phyloP scores from a whole-genome alignment of 2,797 vertebrate genomes.

The Falco novaeseelandiae region DNA sequence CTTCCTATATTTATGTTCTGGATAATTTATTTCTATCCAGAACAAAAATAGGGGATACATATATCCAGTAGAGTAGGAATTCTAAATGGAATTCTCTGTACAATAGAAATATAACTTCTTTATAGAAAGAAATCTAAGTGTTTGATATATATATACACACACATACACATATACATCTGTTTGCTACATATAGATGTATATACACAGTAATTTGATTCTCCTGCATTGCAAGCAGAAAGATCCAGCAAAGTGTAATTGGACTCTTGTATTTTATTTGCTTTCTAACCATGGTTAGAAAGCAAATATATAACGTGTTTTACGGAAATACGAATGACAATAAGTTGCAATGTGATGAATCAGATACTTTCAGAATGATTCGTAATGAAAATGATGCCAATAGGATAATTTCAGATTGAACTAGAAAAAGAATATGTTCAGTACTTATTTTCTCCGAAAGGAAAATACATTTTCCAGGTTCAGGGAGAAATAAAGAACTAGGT shows the following conservation, averaged over 20 bases:
- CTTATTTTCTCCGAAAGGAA: background rate
- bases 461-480: background rate
- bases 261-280: background rate
- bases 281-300: background rate
- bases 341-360: background rate
- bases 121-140: background rate
- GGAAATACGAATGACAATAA: background rate
- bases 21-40: background rate
- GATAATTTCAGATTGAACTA: background rate
- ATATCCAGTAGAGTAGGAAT: background rate
- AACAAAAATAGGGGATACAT: background rate
- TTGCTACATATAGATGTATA: no score
- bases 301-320: background rate
- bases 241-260: background rate
- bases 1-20: background rate
- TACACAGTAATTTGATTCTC: background rate
- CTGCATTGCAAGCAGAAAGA: background rate
- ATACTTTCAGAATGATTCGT: background rate
- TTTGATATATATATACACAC: no score
- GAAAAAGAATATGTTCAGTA: background rate
- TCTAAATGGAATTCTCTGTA: background rate
- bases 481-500: background rate
- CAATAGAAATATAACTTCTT: background rate
- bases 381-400: background rate
- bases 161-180: no score